Evolutionary conservation across 2,888 invertebrate species (phyloP).

Genomic region (Anthoptus insignis): DNA sequence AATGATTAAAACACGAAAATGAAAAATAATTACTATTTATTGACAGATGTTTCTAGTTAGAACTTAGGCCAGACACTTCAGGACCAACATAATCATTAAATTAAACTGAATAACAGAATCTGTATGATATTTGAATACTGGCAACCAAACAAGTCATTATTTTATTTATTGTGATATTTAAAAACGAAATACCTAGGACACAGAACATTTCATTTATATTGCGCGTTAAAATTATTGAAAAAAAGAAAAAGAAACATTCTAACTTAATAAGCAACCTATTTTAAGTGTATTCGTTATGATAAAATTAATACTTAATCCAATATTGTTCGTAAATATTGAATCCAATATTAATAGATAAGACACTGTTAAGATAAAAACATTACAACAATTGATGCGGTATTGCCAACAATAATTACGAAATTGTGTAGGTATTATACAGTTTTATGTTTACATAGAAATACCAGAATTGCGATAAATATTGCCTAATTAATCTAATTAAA

Average conservation of each 20-base stretch:
- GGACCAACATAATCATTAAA: neutral
- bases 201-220: no score
- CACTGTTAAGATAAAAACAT: neutral
- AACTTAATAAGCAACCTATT: no score
- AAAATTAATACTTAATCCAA: no score
- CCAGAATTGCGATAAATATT: neutral
- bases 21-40: constrained; percentile 46
- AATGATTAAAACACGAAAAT: constrained; percentile 24
- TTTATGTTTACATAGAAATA: neutral
- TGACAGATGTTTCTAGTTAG: constrained; percentile 22
- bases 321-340: no score
- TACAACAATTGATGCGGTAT: neutral
- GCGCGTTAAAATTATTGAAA: no score
- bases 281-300: no score
- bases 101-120: no score
- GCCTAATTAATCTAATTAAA: neutral
- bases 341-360: neutral
- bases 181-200: no score
- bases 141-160: no score
- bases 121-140: no score
- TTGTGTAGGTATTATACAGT: neutral
- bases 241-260: no score
- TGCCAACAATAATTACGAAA: neutral
- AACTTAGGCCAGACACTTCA: neutral
- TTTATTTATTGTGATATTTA: no score